Conservation (phyloP, 2,113 vertebrate species). For the Sisor rabdophorus region DNA sequence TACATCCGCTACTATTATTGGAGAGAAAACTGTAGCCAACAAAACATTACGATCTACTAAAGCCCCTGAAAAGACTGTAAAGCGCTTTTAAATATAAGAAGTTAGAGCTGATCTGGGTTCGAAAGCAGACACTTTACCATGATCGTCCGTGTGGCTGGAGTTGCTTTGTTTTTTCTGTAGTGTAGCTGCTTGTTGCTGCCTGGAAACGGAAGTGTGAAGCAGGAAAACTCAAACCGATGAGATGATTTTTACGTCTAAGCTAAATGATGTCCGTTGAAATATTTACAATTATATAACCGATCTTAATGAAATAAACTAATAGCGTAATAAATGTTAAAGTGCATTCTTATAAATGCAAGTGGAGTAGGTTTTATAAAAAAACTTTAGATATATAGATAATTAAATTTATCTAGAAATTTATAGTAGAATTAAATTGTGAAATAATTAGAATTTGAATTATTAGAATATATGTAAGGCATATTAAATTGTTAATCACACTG, state of each 20-base stretch:
- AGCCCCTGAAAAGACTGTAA: not conserved
- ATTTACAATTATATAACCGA: too few species aligned
- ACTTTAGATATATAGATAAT: too few species aligned
- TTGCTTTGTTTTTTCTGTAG: not conserved
- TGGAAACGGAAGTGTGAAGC: constrained; percentile 31
- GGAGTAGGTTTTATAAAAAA: too few species aligned
- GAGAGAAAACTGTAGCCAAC: not conserved
- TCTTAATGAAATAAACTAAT: too few species aligned
- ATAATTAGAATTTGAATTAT: too few species aligned
- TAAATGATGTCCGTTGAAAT: too few species aligned
- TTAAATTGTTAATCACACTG: not conserved
- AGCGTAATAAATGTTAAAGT: too few species aligned
- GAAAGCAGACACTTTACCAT: constrained; percentile 13
- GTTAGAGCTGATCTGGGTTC: not conserved
- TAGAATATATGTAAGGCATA: not conserved
- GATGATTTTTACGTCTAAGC: too few species aligned
- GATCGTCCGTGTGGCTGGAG: too few species aligned
- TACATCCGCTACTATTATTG: not conserved
- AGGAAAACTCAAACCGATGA: not conserved
- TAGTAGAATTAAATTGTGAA: too few species aligned
- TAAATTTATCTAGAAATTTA: too few species aligned
- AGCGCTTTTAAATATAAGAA: not conserved
- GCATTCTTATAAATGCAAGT: too few species aligned
- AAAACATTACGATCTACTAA: not conserved
- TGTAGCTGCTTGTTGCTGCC: constrained; percentile 3